phyloP scores from a whole-genome alignment of 2,888 invertebrate genomes.

The Orthosia gracilis region DNA sequence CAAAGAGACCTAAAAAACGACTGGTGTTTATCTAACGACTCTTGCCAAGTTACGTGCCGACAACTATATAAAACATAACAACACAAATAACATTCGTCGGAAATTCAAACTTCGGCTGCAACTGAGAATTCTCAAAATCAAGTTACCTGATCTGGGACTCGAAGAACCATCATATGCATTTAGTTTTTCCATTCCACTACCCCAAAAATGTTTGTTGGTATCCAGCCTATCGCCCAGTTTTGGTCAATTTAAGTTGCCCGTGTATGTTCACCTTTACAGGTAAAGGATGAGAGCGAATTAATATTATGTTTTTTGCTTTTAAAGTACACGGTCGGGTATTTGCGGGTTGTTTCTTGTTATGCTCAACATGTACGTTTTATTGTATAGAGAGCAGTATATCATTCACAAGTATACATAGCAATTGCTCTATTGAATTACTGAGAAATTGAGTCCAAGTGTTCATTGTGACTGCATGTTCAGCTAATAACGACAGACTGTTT shows the following conservation, averaged over 20 bases:
- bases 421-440: slow-evolving; percentile 19
- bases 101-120: too few species aligned
- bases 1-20: too few species aligned
- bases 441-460: slow-evolving; percentile 25
- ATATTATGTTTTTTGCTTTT: slow-evolving; percentile 35
- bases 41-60: too few species aligned
- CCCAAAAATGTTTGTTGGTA: too few species aligned
- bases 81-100: too few species aligned
- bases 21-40: too few species aligned
- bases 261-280: slow-evolving; percentile 1
- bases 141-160: too few species aligned
- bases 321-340: slow-evolving; percentile 4
- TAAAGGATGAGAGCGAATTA: slow-evolving; percentile 33
- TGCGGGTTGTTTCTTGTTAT: slow-evolving; percentile 20
- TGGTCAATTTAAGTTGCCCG: slow-evolving; percentile 11
- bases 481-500: not conserved
- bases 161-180: too few species aligned
- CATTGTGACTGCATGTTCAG: not conserved
- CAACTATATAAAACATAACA: too few species aligned
- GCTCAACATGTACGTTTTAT: not conserved
- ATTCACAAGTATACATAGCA: not conserved
- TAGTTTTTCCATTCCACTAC: too few species aligned
- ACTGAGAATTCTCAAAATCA: too few species aligned
- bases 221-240: not conserved
- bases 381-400: not conserved